These are phyloP conservation scores for Bellardia pandia DNA, from an alignment of 2,888 invertebrate species.

Conservation along the genomic window DNA sequence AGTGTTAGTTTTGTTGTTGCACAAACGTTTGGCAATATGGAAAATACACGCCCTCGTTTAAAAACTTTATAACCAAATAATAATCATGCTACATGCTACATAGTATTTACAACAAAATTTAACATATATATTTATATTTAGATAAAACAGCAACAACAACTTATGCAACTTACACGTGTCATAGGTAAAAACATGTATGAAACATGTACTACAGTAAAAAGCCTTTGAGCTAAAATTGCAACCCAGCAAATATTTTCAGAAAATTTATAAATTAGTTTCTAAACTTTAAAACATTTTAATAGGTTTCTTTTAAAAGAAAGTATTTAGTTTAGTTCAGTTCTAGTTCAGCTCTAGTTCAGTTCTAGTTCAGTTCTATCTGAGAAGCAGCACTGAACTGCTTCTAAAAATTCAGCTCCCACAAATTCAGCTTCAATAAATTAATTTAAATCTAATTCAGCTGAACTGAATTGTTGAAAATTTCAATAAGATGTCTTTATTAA, in stretches of 20 bases:
- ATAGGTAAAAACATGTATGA: conserved; percentile 64
- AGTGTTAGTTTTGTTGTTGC: conserved; percentile 1
- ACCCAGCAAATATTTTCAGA: conserved; percentile 26
- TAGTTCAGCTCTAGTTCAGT: too few species aligned
- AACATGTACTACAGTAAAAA: conserved; percentile 49
- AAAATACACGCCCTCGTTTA: conserved; percentile 64
- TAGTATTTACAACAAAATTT: conserved; percentile 36
- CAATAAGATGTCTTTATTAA: too few species aligned
- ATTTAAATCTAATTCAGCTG: too few species aligned
- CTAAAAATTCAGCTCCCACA: too few species aligned
- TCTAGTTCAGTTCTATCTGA: too few species aligned
- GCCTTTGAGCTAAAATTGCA: conserved; percentile 14
- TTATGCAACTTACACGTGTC: conserved; percentile 71
- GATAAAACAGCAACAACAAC: conserved; percentile 28
- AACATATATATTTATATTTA: not conserved
- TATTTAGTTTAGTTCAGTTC: too few species aligned
- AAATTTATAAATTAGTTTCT: too few species aligned
- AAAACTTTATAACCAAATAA: conserved; percentile 57
- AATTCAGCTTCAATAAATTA: too few species aligned
- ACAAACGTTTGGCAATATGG: conserved; percentile 42
- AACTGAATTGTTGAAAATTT: too few species aligned
- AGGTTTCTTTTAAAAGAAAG: too few species aligned
- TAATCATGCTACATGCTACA: conserved; percentile 45
- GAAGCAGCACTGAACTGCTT: too few species aligned
- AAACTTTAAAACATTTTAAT: too few species aligned